phyloP scores from a whole-genome alignment of 2,888 invertebrate species.

The Electrophaes corylata region DNA sequence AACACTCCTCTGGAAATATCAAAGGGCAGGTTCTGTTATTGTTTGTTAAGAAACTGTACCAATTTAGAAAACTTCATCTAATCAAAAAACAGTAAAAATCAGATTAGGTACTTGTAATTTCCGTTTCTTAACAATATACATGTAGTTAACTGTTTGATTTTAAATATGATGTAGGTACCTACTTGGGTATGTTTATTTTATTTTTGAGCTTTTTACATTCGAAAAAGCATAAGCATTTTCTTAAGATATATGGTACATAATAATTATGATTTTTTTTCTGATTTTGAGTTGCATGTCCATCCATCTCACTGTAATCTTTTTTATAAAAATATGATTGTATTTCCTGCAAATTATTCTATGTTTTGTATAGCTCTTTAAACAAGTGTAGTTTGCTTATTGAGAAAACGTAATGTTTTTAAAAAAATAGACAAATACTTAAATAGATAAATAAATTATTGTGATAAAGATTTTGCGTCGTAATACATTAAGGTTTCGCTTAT shows the following conservation, averaged over 20 bases:
- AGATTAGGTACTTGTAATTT: too few species aligned
- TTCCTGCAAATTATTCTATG: background rate
- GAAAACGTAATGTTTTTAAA: slow-evolving; percentile 5
- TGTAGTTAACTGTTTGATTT: too few species aligned
- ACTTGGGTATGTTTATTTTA: too few species aligned
- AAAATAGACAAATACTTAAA: slow-evolving; percentile 16
- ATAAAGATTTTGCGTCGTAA: slow-evolving; percentile 32
- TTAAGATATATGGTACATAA: background rate
- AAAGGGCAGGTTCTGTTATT: too few species aligned
- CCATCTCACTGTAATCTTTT: background rate
- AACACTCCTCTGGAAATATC: too few species aligned
- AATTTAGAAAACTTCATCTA: background rate
- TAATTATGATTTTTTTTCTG: background rate
- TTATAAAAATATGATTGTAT: background rate
- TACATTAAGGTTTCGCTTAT: slow-evolving; percentile 23
- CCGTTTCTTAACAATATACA: too few species aligned
- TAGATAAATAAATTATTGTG: slow-evolving; percentile 33
- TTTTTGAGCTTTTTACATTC: background rate
- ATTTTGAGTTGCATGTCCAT: background rate
- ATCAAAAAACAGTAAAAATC: too few species aligned
- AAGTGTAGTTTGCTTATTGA: slow-evolving; percentile 7
- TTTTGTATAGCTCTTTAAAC: slow-evolving; percentile 8
- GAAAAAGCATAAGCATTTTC: background rate
- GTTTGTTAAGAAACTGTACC: too few species aligned
- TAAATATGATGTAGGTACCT: background rate